phyloP scores from a whole-genome alignment of 2,797 vertebrate species.

The Macropus fuliginosus region DNA sequence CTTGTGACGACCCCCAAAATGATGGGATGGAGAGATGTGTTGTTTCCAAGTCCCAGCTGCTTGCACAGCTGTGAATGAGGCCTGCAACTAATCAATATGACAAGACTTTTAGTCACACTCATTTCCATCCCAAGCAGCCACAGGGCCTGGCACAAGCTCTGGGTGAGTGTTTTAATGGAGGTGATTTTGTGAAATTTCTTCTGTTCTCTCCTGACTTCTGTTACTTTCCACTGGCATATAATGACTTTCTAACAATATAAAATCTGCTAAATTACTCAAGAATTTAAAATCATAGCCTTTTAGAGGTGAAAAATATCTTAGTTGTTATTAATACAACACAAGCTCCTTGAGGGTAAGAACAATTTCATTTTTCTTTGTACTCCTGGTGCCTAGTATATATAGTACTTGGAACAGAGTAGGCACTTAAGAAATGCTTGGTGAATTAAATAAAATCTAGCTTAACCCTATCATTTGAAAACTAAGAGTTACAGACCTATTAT shows the following conservation, averaged over 20 bases:
- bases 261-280: constrained; percentile 42
- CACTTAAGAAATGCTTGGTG: not conserved
- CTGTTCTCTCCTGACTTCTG: not conserved
- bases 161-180: constrained; percentile 5
- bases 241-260: constrained; percentile 2
- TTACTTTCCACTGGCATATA: not conserved
- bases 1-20: constrained; percentile 46
- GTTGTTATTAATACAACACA: not conserved
- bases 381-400: not conserved
- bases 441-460: not conserved
- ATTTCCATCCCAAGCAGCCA: not conserved
- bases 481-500: not conserved
- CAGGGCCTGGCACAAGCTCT: not conserved
- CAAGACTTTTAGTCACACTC: constrained; percentile 36
- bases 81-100: constrained; percentile 56
- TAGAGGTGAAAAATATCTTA: not conserved
- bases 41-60: constrained; percentile 52
- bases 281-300: not conserved
- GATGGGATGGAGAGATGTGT: not conserved
- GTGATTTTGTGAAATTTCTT: constrained; percentile 7
- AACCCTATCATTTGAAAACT: not conserved
- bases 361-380: not conserved
- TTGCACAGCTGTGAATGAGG: constrained; percentile 28
- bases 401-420: not conserved
- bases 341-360: not conserved